Base-by-base conservation (phyloP, 2,797 vertebrate species). In the Chromis chromis region DNA sequence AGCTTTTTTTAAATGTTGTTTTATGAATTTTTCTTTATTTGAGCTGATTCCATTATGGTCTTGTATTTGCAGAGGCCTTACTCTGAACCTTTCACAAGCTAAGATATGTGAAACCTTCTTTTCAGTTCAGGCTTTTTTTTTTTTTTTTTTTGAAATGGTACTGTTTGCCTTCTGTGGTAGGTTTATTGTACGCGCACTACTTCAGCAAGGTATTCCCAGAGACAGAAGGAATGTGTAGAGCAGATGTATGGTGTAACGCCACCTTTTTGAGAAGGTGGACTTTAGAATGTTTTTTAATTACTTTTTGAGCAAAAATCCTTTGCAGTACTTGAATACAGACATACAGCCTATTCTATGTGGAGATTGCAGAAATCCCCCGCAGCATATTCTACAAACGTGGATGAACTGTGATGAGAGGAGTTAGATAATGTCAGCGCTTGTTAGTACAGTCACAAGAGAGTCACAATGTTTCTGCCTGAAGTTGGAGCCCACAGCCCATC, bases 21-120 rank as follows among this genome's bases (percentile, higher is more conserved):
- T 82, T 83, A 58, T 90, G 86, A n/a, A 79, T 90, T 85, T 76
- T 75, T 81, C 50, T 78, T 86, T 65, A 67, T 81, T 81, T 85
- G 67, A 87, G 81, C 75, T 87, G 81, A 81, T 92, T 87, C 70
- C 88, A 91, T 91, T 78, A 66, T 77, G 92, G 92, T 91, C 87
- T 92, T 93, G 83, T 86, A 63, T 93, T 92, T 95, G 89, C 94
- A 91, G 95, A 95, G 95, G 96, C 96, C 96, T 95, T 95, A 94
- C 86, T 91, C 93, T 94, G 89, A 86, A 94, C 94, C 86, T 76
- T 83, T 86, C 72, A 79, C 83, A 81, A 76, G 89, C 78, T 83
- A 91, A 85, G 90, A 90, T 81, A 93, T 92, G 91, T 95, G 88
- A 95, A 94, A 85, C 85, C 85, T 91, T 72, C 84, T 86, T 82